Evolutionary conservation across 35 echinoderm and acorn worm species (phyloP).

Genomic region (Heliocidaris erythrogramma): DNA sequence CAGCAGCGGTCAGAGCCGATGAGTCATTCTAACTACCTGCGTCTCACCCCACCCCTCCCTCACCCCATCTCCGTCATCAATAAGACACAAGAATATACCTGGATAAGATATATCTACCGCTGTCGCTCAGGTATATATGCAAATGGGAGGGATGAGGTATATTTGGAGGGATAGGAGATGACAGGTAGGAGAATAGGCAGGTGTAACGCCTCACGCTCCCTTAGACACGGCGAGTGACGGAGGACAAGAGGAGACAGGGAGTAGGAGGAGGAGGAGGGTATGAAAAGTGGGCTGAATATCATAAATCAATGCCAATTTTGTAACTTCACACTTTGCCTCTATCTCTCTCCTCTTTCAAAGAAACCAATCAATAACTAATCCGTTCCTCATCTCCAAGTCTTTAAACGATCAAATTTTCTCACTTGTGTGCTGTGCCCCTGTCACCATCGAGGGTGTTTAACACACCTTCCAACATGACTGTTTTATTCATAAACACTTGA

Average conservation of each 20-base stretch:
- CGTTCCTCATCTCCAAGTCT: slow-evolving; percentile 9
- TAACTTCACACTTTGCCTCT: slow-evolving; percentile 17
- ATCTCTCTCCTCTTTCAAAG: slow-evolving; percentile 10
- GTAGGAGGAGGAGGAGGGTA: not conserved
- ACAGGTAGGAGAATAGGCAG: slow-evolving; percentile 25
- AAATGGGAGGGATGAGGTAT: slow-evolving; percentile 43
- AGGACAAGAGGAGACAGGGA: not conserved
- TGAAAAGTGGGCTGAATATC: slow-evolving; percentile 1
- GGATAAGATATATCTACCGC: not conserved
- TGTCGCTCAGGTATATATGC: slow-evolving; percentile 42
- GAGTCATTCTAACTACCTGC: not conserved
- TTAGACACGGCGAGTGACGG: not conserved
- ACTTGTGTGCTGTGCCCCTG: not conserved
- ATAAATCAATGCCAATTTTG: slow-evolving; percentile 55
- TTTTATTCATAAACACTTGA: not conserved
- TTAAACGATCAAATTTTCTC: not conserved
- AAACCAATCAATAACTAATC: not conserved
- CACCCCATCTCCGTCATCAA: not conserved
- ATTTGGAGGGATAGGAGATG: slow-evolving; percentile 14
- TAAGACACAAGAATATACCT: slow-evolving; percentile 7
- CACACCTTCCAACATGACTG: not conserved
- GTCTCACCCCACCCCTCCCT: not conserved
- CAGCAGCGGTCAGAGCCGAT: not conserved
- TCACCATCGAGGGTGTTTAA: not conserved
- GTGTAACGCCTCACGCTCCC: slow-evolving; percentile 24